These are phyloP conservation scores for Todus mexicanus DNA, from an alignment of 2,797 vertebrate species.

Conservation along the genomic window DNA sequence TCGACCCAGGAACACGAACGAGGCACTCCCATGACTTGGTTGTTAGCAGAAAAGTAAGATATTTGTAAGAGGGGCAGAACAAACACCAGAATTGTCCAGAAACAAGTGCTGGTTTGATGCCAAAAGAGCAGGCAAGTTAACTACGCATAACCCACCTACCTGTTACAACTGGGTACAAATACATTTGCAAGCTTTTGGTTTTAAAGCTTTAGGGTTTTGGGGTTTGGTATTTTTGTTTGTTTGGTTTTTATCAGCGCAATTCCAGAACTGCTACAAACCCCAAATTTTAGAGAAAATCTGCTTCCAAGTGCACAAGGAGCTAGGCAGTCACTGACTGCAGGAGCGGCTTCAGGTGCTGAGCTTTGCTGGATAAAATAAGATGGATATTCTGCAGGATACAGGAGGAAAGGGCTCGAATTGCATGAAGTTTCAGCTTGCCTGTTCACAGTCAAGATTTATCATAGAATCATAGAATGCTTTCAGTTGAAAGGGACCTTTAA, in stretches of 20 bases:
- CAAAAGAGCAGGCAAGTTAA: neutral
- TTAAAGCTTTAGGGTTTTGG: no score
- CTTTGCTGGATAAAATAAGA: neutral
- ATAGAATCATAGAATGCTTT: neutral
- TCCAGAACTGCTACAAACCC: neutral
- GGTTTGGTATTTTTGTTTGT: no score
- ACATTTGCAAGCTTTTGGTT: neutral
- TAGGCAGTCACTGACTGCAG: no score
- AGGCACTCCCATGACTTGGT: neutral
- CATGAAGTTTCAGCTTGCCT: neutral
- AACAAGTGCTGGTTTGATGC: neutral
- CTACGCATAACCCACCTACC: rapidly evolving
- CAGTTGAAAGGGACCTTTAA: neutral
- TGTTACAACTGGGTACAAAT: rapidly evolving
- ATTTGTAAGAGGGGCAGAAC: neutral
- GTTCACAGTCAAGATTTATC: neutral
- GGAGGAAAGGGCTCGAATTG: neutral
- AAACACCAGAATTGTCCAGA: neutral
- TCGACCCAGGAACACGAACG: rapidly evolving
- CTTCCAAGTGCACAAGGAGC: neutral
- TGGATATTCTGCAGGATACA: neutral
- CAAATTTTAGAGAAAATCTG: neutral
- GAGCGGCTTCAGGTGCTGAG: neutral
- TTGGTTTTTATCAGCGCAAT: neutral
- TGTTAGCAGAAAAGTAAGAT: neutral